Evolutionary conservation across 2,888 invertebrate species (phyloP), one percentile per base, ranked within the genome.

Genomic region (Cheilosia grossa): DNA sequence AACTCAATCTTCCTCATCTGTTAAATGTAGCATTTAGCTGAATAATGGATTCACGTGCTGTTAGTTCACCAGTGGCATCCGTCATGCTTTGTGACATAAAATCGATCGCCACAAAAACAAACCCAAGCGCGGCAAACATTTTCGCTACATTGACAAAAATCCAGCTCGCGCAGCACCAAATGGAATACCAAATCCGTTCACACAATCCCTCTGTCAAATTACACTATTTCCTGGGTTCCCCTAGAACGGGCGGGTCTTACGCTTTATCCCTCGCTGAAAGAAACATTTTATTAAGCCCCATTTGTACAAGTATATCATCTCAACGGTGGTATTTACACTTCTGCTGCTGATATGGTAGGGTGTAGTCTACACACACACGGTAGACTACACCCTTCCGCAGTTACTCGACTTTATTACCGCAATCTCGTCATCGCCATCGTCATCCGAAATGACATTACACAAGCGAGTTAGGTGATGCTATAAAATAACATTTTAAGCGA

Each of bases 331-430:
- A 19, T 49, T 49, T 49, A 13, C 49, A 49, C 17, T 49, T 49
- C 21, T 13, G 19, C 49, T 21, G 21, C 21, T 10, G 44, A 44
- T 17, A 44, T 13, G 13, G 37, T n/a, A n/a, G n/a, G 4, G 37
- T 44, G 42, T 42, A n/a, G n/a, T 5, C n/a, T 3, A 19, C 47
- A 44, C 17, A 13, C 10, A 37, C 37, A 37, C 13, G 37, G 17
- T 19, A 3, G 17, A 17, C 19, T 47, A 17, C 17, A 47, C 19
- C 19, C 9, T 9, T 51, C 5, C 2, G 5, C 17, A 19, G 58
- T 58, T 21, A 58, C 37, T 13, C 27, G 37, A 58, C 58, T 37
- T 51, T 51, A 51, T 51, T 51, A 51, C 58, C 17, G 27, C 58
- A 37, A 58, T 58, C 58, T 15, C 58, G 37, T 58, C 58, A 21